These are phyloP conservation scores for Huso huso DNA, from an alignment of 2,797 vertebrate genomes.

Conservation along the genomic window DNA sequence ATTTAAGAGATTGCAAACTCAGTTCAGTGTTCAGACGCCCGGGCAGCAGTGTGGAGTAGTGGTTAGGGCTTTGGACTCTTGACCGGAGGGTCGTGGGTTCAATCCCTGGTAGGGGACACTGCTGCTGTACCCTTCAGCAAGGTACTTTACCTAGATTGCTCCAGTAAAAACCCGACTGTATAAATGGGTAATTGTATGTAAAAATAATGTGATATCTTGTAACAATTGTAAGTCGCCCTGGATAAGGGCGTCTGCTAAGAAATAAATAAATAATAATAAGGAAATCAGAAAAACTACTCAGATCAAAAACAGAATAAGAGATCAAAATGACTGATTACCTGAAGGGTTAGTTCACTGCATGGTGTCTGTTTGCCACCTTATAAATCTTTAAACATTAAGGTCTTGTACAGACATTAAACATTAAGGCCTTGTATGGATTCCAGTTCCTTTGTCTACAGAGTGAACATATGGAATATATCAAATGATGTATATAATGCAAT, in stretches of 20 bases:
- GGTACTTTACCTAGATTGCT: too few relatives aligned
- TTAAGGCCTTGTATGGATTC: conserved; percentile 1
- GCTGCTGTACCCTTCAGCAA: too few relatives aligned
- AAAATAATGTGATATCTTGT: too few relatives aligned
- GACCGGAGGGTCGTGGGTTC: too few relatives aligned
- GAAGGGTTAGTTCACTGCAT: not conserved
- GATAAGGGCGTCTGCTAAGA: too few relatives aligned
- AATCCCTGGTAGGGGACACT: too few relatives aligned
- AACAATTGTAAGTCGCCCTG: too few relatives aligned
- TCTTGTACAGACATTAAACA: conserved; percentile 2
- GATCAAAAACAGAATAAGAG: conserved; percentile 4
- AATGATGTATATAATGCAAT: not conserved
- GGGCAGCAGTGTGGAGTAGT: too few relatives aligned
- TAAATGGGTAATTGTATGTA: too few relatives aligned
- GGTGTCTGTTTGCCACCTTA: not conserved
- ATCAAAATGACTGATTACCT: not conserved
- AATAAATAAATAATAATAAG: too few relatives aligned
- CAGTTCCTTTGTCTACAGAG: not conserved
- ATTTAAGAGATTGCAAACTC: not conserved
- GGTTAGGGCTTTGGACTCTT: too few relatives aligned
- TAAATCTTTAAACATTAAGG: conserved; percentile 5
- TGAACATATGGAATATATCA: not conserved
- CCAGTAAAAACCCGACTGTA: too few relatives aligned
- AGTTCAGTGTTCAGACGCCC: not conserved
- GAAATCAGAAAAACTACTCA: not conserved